Evolutionary conservation across 2,888 invertebrate species (phyloP).

Genomic region (Anarsia innoxiella): DNA sequence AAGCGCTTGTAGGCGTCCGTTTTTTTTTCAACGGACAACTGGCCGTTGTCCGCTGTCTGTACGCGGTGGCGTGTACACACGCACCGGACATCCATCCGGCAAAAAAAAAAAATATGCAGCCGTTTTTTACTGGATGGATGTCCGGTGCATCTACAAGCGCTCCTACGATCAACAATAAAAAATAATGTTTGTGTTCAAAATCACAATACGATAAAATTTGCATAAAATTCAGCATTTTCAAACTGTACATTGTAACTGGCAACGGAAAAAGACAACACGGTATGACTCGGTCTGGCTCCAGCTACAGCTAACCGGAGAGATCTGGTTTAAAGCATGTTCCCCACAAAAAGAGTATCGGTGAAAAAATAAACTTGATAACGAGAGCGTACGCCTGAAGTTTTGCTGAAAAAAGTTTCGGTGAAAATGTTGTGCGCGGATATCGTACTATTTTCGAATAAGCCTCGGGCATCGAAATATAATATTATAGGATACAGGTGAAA

Average conservation of each 20-base stretch:
- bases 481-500: no score
- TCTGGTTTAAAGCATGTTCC: conserved; percentile 22
- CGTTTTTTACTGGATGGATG: no score
- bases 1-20: no score
- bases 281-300: conserved; percentile 25
- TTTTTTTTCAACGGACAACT: no score
- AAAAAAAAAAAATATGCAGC: no score
- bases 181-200: no score
- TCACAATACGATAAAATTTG: no score
- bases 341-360: conserved; percentile 18
- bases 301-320: conserved; percentile 24
- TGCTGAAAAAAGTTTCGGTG: conserved; percentile 17
- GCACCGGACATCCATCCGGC: no score
- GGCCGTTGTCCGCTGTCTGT: no score
- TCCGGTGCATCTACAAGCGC: no score
- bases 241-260: conserved; percentile 24
- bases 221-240: conserved; percentile 28
- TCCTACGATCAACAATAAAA: no score
- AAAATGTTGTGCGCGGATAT: conserved; percentile 4
- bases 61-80: no score
- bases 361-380: conserved; percentile 27
- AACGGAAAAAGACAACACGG: conserved; percentile 27
- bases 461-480: neutral
- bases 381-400: conserved; percentile 22
- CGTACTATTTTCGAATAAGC: neutral